Evolutionary conservation across 2,113 vertebrate species (phyloP), one percentile per base, ranked within the genome.

Genomic region (Hirundichthys speculiger): DNA sequence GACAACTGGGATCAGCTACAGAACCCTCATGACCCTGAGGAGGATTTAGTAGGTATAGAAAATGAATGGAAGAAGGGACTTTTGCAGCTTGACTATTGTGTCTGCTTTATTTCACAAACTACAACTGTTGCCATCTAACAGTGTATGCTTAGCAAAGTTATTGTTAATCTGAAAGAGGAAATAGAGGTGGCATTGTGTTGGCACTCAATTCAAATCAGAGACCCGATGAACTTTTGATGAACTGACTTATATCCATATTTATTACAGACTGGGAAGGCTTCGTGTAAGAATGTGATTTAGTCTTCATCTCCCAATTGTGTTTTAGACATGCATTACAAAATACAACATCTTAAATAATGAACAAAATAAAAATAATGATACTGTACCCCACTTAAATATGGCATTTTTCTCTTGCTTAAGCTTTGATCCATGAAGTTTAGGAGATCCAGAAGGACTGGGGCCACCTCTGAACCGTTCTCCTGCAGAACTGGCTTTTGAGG

Each of bases 381-480:
- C 82, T 89, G 87, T 88, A 98, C 96, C 77, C 92, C 92, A 1
- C 90, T 88, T n/a, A 98, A 80, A 87, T 92, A 96, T 39, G 87
- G 62, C 4, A 64, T 73, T 46, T 65, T 82, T 4, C 68, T 90
- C 41, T 88, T 86, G 62, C 65, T 88, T 76, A 96, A 80, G 64
- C 73, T 92, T 71, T 93, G 94, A 52, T 97, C 94, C 54, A 97
- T 82, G 76, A 93, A 75, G 30, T 66, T 76, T 25, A 97, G 82
- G 5, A 87, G 62, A 25, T 75, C 86, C 54, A 85, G 84, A 42
- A 96, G 83, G 5, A 74, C 49, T 10, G 41, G 77, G 20, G 86
- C 84, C 0, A 91, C 88, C 54, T 95, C 93, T 27, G 84, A 83
- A 18, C 76, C 91, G 83, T 92, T 94, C 41, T 93, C 95, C 57